A percentile compares a stretch with the other conserved stretches of the same genome.
Conservation (phyloP, 2,888 invertebrate species). For the Thumatha senex region DNA sequence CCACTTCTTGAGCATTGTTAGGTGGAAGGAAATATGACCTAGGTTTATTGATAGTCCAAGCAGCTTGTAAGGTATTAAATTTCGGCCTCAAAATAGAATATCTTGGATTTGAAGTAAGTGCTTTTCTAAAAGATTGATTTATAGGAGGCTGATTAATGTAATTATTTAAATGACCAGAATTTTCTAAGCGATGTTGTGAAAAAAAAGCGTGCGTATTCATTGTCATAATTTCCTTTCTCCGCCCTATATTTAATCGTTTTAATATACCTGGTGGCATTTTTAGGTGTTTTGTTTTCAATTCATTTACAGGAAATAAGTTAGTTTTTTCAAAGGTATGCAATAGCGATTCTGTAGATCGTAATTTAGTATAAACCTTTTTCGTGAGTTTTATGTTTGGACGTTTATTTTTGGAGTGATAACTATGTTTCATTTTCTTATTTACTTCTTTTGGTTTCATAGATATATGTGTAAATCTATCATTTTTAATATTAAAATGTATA, state of each 20-base stretch:
- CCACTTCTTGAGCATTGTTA: conserved; percentile 36
- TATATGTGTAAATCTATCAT: conserved; percentile 6
- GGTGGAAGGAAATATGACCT: conserved; percentile 36
- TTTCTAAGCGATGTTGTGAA: conserved; percentile 34
- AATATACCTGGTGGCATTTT: conserved; percentile 37
- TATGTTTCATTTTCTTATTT: not conserved
- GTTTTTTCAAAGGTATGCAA: conserved; percentile 45
- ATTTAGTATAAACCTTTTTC: not conserved
- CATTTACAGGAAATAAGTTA: conserved; percentile 37
- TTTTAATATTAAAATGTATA: conserved; percentile 7
- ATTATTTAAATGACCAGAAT: conserved; percentile 22
- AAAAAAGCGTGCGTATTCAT: conserved; percentile 52
- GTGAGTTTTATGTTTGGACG: not conserved
- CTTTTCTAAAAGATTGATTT: not conserved
- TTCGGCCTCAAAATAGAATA: conserved; percentile 40
- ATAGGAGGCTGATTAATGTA: conserved; percentile 5
- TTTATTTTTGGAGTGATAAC: not conserved
- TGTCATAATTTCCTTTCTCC: conserved; percentile 37
- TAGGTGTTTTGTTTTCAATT: conserved; percentile 26
- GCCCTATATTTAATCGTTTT: conserved; percentile 41
- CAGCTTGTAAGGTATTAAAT: conserved; percentile 36
- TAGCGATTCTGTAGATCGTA: conserved; percentile 15
- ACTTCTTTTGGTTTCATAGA: not conserved
- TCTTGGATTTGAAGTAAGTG: conserved; percentile 21
- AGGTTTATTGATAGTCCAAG: conserved; percentile 16